Evolutionary conservation across 1,140 invertebrate genomes (phyloP).

Genomic region (Stegodyphus dumicola): DNA sequence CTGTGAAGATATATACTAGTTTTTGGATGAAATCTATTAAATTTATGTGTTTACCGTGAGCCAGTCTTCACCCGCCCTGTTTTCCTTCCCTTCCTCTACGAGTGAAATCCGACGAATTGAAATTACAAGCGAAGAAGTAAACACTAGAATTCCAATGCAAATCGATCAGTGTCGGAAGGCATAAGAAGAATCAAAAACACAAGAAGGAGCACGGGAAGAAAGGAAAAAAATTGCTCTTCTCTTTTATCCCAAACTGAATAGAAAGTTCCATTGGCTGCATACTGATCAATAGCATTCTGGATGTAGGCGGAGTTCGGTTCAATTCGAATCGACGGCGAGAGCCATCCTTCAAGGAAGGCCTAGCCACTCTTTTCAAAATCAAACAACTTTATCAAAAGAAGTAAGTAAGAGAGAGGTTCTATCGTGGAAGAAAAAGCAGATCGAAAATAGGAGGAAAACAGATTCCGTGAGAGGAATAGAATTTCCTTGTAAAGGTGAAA

Average conservation of each 20-base stretch:
- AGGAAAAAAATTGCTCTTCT: constrained; percentile 17
- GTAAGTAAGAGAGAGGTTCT: constrained; percentile 30
- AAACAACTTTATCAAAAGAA: constrained; percentile 60
- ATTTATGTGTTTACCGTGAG: constrained; percentile 32
- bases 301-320: constrained; percentile 43
- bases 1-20: background rate
- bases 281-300: constrained; percentile 58
- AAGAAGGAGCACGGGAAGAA: background rate
- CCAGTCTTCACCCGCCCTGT: background rate
- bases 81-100: background rate
- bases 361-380: constrained; percentile 49
- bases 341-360: constrained; percentile 40
- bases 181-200: background rate
- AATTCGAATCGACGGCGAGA: constrained; percentile 40
- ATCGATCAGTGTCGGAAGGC: constrained; percentile 44
- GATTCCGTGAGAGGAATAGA: constrained; percentile 46
- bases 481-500: constrained; percentile 55
- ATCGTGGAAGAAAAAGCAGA: constrained; percentile 34
- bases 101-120: constrained; percentile 36
- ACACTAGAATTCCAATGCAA: constrained; percentile 57
- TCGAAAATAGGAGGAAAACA: constrained; percentile 59
- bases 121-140: constrained; percentile 54
- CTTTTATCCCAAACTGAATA: constrained; percentile 47
- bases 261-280: constrained; percentile 38
- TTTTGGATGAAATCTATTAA: constrained; percentile 46